Evolutionary conservation across 1,140 invertebrate genomes (phyloP).

Genomic region (Eumaeus atala): DNA sequence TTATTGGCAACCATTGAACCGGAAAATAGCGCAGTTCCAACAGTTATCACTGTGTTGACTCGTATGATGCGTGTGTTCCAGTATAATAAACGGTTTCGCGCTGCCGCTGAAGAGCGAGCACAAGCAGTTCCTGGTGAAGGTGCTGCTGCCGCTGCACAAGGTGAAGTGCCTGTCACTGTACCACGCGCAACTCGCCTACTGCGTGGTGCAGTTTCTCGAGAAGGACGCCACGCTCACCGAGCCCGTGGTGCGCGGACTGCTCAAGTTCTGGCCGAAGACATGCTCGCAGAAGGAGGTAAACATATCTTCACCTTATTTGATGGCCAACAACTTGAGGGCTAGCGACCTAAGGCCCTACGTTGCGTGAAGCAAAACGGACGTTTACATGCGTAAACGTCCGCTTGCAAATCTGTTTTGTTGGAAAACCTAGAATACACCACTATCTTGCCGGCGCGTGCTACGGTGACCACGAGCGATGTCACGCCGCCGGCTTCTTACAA

Average conservation of each 20-base stretch:
- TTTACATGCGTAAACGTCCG: too few species aligned
- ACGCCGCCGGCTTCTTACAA: too few species aligned
- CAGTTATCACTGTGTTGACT: too few species aligned
- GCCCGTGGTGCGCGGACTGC: constrained; percentile 94
- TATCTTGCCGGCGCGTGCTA: too few species aligned
- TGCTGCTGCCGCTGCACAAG: constrained; percentile 98
- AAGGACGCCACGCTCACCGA: constrained; percentile 98
- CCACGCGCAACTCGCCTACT: constrained; percentile 98
- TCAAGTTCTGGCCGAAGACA: constrained; percentile 99
- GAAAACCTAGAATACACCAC: too few species aligned
- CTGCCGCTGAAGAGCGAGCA: constrained; percentile 97
- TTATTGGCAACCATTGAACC: neutral
- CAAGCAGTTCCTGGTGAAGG: constrained; percentile 98
- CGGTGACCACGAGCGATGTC: too few species aligned
- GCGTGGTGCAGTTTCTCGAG: constrained; percentile 99
- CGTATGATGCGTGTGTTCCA: constrained; percentile 58
- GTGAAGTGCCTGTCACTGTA: constrained; percentile 94
- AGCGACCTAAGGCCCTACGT: too few species aligned
- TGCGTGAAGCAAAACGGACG: too few species aligned
- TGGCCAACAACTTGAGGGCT: too few species aligned
- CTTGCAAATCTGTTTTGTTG: too few species aligned
- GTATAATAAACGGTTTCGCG: constrained; percentile 99
- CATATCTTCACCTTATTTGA: neutral
- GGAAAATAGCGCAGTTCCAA: neutral
- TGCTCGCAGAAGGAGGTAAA: constrained; percentile 96